These are phyloP conservation scores for Amphipoea lucens DNA, from an alignment of 2,888 invertebrate species.

Conservation along the genomic window DNA sequence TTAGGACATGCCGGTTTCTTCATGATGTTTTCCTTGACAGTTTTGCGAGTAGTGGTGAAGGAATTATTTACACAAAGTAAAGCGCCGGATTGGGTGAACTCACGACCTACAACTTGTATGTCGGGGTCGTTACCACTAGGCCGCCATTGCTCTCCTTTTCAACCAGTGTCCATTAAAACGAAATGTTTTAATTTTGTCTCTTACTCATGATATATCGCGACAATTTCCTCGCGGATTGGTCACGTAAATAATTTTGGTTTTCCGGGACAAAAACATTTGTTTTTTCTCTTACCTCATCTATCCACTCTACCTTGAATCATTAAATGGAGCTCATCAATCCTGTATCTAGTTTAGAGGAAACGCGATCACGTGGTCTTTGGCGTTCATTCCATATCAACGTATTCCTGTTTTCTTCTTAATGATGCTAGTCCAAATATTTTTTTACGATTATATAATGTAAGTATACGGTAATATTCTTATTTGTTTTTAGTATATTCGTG, in stretches of 20 bases:
- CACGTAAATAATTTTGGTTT: neutral
- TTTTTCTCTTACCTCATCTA: neutral
- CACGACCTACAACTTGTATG: neutral
- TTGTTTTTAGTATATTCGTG: neutral
- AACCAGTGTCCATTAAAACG: neutral
- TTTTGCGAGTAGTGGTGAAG: neutral
- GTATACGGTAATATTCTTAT: neutral
- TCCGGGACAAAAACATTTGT: neutral
- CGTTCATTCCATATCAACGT: neutral
- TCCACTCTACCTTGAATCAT: conserved; percentile 9
- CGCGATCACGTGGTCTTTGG: neutral
- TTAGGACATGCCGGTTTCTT: neutral
- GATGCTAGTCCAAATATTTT: neutral
- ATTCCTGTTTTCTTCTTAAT: neutral
- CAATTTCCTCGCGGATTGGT: neutral
- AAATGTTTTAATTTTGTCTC: neutral
- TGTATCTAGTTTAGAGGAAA: neutral
- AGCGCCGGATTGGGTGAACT: neutral
- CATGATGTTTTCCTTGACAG: neutral
- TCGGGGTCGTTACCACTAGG: neutral
- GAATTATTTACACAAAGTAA: neutral
- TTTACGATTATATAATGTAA: neutral
- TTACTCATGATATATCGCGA: neutral
- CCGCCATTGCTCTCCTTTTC: neutral
- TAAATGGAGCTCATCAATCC: conserved; percentile 22